Base-by-base conservation (phyloP, 2,113 vertebrate species). In the Notarius lentiginosus region DNA sequence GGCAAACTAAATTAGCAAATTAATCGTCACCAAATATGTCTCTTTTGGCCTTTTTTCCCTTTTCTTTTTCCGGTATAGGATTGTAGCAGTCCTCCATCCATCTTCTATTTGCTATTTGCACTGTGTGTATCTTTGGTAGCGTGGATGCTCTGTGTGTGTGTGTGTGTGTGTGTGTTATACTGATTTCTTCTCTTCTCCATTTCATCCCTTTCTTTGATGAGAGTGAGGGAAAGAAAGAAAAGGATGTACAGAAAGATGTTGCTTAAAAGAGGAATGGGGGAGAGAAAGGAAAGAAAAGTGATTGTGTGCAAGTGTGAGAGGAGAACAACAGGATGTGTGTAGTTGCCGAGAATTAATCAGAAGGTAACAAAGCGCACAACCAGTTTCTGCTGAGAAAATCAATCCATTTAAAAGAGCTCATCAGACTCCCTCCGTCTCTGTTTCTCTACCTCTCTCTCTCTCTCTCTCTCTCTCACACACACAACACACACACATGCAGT, bases 281-380 rank as follows among this genome's bases (percentile, higher is more conserved):
- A 76, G 60, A 1, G 56, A 85, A 20, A 14, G 49, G 56, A 72
- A n/a, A 49, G 76, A 81, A 55, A 65, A 60, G 24, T 18, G 84
- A 80, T 63, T 56, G 75, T 68, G 65, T 60, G 49, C 7, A 60
- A 65, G 60, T 15, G 34, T 22, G 82, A 47, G 83, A 72, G 70
- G 15, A 60, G 18, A 47, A 84, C 58, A 79, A 84, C 82, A 85
- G 79, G 87, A 79, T 82, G 76, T 73, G 77, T 81, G 70, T 58
- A 65, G 84, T 72, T 73, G 68, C 63, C n/a, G 76, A 82, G 77
- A 82, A 88, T 83, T 87, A 87, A 87, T 87, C 86, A 87, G 86
- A 53, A 83, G 70, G 86, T 80, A 87, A 87, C 86, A 87, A 87
- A 87, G 86, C 79, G 80, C 80, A 82, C 79, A 83, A 76, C 68